Base-by-base conservation (phyloP, 92 coral and sea anemone genomes). In the Epizoanthus ramosus region DNA sequence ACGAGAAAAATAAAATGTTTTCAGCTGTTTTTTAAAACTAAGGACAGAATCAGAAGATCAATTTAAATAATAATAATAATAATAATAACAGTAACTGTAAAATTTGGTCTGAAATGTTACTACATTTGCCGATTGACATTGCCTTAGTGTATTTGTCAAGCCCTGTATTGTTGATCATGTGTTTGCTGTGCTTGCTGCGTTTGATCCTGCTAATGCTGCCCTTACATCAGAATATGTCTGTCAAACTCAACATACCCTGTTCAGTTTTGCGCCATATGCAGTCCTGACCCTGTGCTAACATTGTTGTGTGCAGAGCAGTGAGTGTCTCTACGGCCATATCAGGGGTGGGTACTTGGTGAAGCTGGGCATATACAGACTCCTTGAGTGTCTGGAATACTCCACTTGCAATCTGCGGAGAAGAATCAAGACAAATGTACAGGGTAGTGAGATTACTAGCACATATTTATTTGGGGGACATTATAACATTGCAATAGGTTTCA, bases 271-370 rank as follows among this genome's bases (percentile, higher is more conserved):
- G 87, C 95, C 99, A 97, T 82, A 97, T 94, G 68, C 94, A 87
- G 83, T 97, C 99, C 81, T 97, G 99, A 25, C 98, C 99, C 83
- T 97, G 99, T 28, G 99, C 99, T 71, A 97, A 87, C 98, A 92
- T 92, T 61, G 93, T 87, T 12, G 93, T 89, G 61, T 90, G 71
- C 5, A 94, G 88, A 2, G 97, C 98, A 73, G 87, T 73, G 57
- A 97, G 84, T 71, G 85, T 92, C 83, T 97, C 99, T 61, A 97
- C 89, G 18, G 99, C 95, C 74, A 97, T 63, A 28, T 97, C 99
- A 86, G 97, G 91, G 53, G 99, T 97, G 6, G 99, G 98, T 12
- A 97, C 94, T 80, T 87, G 97, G 81, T 94, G 98, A 18, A 97
- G 83, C 83, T 92, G 86, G n/a, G 98, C 90, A 84, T 90, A 94